Evolutionary conservation across 1,140 invertebrate species (phyloP).

Genomic region (Drosophila mojavensis): DNA sequence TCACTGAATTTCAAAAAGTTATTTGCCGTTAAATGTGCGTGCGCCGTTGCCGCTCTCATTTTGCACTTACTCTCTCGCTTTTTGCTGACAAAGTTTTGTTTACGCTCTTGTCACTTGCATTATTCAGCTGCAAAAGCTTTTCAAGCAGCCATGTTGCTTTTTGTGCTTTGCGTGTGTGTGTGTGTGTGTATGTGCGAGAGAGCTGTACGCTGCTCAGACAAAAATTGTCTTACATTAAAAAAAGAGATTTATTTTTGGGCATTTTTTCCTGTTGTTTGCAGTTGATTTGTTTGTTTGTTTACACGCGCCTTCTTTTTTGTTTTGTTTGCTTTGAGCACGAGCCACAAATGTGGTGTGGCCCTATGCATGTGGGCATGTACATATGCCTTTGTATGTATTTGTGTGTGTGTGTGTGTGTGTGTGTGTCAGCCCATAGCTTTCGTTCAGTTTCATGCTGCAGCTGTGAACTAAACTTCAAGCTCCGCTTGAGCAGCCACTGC

Average conservation of each 20-base stretch:
- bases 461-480: slow-evolving; percentile 46
- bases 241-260: slow-evolving; percentile 44
- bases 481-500: slow-evolving; percentile 38
- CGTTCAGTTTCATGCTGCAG: slow-evolving; percentile 24
- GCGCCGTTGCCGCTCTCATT: background rate
- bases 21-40: slow-evolving; percentile 66
- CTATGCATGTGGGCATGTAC: slow-evolving; percentile 8
- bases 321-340: slow-evolving; percentile 61
- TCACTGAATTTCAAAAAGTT: slow-evolving; percentile 71
- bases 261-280: slow-evolving; percentile 33
- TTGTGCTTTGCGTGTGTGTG: slow-evolving; percentile 26
- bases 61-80: background rate
- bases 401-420: background rate
- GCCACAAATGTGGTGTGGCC: slow-evolving; percentile 37
- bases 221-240: slow-evolving; percentile 52
- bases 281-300: slow-evolving; percentile 46
- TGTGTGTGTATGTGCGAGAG: slow-evolving; percentile 26
- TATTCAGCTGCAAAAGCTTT: slow-evolving; percentile 79
- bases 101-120: slow-evolving; percentile 37
- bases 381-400: background rate
- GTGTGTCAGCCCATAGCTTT: slow-evolving; percentile 29
- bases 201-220: slow-evolving; percentile 24
- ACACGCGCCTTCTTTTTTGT: slow-evolving; percentile 31
- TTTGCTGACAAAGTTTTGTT: slow-evolving; percentile 29
- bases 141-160: slow-evolving; percentile 78